These are phyloP conservation scores for Leptinotarsa texana DNA, from an alignment of 1,140 invertebrate genomes.

Conservation along the genomic window DNA sequence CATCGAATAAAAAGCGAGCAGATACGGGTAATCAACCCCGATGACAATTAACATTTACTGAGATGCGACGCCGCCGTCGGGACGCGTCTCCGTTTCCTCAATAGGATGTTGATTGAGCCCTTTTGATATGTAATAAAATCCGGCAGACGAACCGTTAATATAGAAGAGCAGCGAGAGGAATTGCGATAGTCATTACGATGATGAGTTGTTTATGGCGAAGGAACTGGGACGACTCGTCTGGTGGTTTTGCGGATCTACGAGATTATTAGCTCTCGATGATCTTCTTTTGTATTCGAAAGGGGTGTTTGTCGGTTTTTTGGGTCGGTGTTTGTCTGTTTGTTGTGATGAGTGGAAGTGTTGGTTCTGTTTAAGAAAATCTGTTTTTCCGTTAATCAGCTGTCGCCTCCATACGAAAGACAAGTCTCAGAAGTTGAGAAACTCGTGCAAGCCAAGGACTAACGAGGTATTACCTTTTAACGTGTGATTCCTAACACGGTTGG, in stretches of 20 bases:
- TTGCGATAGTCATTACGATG: not conserved
- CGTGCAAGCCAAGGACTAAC: no score
- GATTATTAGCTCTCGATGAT: not conserved
- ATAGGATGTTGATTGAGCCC: constrained; percentile 20
- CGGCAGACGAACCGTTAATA: not conserved
- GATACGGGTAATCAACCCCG: constrained; percentile 8
- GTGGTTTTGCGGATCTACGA: not conserved
- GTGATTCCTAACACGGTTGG: no score
- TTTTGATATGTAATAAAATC: constrained; percentile 19
- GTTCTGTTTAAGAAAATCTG: no score
- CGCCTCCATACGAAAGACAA: no score
- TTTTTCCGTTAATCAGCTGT: no score
- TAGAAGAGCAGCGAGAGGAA: not conserved
- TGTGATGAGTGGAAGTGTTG: no score
- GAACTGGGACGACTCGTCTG: not conserved
- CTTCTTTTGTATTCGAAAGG: no score
- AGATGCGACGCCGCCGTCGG: not conserved
- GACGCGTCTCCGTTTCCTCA: constrained; percentile 8
- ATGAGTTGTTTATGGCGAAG: constrained; percentile 11
- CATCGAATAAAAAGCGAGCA: not conserved
- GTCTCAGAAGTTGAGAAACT: no score
- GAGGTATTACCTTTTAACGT: no score
- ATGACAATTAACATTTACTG: constrained; percentile 10
- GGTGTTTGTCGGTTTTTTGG: no score
- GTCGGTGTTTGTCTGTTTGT: no score